Evolutionary conservation across 2,888 invertebrate species (phyloP).

Genomic region (Eupithecia abbreviata): DNA sequence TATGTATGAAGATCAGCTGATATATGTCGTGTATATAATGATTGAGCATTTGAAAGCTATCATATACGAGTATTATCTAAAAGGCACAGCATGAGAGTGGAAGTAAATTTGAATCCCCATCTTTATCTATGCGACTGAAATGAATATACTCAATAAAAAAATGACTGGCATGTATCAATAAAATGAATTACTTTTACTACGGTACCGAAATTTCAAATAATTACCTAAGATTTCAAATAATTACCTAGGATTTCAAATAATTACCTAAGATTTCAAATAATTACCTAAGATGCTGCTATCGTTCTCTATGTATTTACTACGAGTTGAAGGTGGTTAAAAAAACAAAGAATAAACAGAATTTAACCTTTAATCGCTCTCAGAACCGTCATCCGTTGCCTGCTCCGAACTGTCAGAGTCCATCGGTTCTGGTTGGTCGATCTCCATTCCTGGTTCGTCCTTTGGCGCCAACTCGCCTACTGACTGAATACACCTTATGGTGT

Average conservation of each 20-base stretch:
- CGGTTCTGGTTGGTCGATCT: constrained; percentile 51
- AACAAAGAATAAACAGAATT: constrained; percentile 21
- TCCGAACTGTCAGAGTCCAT: constrained; percentile 52
- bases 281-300: not conserved
- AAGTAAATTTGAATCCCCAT: too few species aligned
- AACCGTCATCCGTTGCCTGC: constrained; percentile 8
- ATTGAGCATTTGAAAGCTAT: too few species aligned
- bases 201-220: not conserved
- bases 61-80: too few species aligned
- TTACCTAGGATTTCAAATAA: not conserved
- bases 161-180: too few species aligned
- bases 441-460: constrained; percentile 61
- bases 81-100: too few species aligned
- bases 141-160: too few species aligned
- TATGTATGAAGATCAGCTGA: too few species aligned
- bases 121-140: too few species aligned
- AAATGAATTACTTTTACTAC: too few species aligned
- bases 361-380: constrained; percentile 57
- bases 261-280: not conserved
- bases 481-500: constrained; percentile 88
- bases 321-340: not conserved
- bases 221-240: too few species aligned
- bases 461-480: constrained; percentile 75
- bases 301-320: not conserved
- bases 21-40: too few species aligned